Evolutionary conservation across 2,888 invertebrate species (phyloP).

Genomic region (Lepidocyrtinus sp.): DNA sequence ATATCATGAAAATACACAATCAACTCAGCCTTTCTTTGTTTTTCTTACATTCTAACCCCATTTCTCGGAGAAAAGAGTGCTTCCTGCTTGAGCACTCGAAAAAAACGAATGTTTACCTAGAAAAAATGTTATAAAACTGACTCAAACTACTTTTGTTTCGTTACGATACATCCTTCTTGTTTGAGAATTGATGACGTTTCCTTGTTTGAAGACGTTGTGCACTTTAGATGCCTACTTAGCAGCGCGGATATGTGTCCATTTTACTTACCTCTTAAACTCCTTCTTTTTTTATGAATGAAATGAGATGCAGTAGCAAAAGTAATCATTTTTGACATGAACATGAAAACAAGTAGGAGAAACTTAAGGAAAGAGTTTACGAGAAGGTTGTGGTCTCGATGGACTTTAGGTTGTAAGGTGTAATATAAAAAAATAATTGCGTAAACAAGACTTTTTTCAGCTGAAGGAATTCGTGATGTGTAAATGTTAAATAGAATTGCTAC

Average conservation of each 20-base stretch:
- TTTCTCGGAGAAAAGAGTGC: background rate
- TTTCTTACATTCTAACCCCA: background rate
- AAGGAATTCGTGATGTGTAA: too few species aligned
- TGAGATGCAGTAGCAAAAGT: background rate
- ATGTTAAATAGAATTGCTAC: too few species aligned
- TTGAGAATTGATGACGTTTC: background rate
- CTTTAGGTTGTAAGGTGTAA: background rate
- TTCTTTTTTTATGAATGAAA: background rate
- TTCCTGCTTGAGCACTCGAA: background rate
- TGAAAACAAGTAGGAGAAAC: background rate
- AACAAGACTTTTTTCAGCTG: too few species aligned
- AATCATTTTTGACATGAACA: background rate
- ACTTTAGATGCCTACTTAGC: too few species aligned
- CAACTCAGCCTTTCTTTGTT: background rate
- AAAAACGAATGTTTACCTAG: background rate
- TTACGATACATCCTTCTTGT: background rate
- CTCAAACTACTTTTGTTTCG: background rate
- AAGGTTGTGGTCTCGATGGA: background rate
- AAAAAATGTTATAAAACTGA: conserved; percentile 1
- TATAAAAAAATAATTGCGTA: too few species aligned
- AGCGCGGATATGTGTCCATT: too few species aligned
- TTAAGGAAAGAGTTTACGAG: too few species aligned
- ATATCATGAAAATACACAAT: background rate
- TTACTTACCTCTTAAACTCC: too few species aligned
- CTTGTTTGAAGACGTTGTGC: background rate